Percentiles rank a stretch among this genome's conserved stretches.
These are phyloP conservation scores for Lophura swinhoii DNA, from an alignment of 2,797 vertebrate species.

Conservation along the genomic window DNA sequence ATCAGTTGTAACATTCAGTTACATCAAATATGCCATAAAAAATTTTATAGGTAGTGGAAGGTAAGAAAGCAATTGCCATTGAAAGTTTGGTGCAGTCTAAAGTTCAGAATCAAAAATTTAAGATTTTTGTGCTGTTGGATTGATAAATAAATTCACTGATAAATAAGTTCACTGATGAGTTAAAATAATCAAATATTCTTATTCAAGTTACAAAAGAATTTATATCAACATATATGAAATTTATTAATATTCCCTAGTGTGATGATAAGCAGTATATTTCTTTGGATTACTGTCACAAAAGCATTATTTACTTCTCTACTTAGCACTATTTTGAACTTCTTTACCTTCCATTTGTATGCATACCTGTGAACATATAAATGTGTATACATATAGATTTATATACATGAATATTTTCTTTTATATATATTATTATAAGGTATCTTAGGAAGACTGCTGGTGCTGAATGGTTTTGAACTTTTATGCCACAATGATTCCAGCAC, in stretches of 20 bases:
- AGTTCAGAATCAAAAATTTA: background rate
- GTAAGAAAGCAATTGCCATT: background rate
- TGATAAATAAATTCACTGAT: background rate
- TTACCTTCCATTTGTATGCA: background rate
- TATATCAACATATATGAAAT: background rate
- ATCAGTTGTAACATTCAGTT: background rate
- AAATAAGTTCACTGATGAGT: background rate
- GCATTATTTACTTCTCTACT: background rate
- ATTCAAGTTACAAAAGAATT: background rate
- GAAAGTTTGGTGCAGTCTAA: background rate
- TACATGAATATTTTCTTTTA: background rate
- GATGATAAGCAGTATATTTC: background rate
- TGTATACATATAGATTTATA: background rate
- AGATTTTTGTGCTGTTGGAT: background rate
- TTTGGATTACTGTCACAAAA: background rate
- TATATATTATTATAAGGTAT: background rate
- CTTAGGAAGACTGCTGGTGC: background rate
- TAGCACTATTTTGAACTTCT: background rate
- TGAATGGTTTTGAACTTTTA: background rate
- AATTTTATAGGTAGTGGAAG: background rate
- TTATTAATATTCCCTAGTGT: background rate
- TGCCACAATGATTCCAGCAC: background rate
- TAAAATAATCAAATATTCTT: background rate
- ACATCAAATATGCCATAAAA: background rate
- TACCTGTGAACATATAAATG: fast-evolving